A percentile compares a stretch with the other conserved stretches of the same genome.
These are phyloP conservation scores for Agrotis puta DNA, from an alignment of 2,888 invertebrate genomes.

Conservation along the genomic window DNA sequence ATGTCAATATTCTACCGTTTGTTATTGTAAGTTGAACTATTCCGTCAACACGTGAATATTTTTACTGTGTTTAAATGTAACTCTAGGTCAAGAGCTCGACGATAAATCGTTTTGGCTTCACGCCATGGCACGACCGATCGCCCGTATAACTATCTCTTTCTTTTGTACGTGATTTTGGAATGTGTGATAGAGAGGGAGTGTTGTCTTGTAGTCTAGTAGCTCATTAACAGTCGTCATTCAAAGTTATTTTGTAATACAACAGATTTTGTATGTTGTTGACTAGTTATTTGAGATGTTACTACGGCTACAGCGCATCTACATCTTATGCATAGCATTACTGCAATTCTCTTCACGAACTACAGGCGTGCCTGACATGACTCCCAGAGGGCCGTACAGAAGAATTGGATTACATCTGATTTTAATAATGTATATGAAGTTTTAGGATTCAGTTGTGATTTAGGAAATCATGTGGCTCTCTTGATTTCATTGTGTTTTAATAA, in stretches of 20 bases:
- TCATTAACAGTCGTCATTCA: constrained; percentile 59
- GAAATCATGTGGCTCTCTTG: background rate
- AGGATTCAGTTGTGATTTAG: constrained; percentile 10
- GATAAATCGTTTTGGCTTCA: constrained; percentile 76
- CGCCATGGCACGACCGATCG: constrained; percentile 69
- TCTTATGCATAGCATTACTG: constrained; percentile 56
- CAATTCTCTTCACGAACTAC: constrained; percentile 38
- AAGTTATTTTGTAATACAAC: constrained; percentile 63
- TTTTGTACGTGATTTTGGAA: constrained; percentile 12
- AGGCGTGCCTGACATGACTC: constrained; percentile 42
- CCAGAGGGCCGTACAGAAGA: constrained; percentile 32
- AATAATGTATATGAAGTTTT: constrained; percentile 36
- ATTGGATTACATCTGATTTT: constrained; percentile 39
- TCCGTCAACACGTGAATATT: constrained; percentile 65
- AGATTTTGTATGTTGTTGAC: constrained; percentile 56
- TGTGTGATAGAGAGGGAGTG: constrained; percentile 44
- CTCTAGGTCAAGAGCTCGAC: constrained; percentile 84
- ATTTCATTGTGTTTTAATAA: too few species aligned
- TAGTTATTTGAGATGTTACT: constrained; percentile 45
- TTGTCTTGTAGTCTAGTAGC: constrained; percentile 53
- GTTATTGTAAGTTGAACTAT: constrained; percentile 66
- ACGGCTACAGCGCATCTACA: constrained; percentile 28
- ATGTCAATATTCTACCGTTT: constrained; percentile 47
- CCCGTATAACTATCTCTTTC: constrained; percentile 61
- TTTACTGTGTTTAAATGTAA: constrained; percentile 77